phyloP scores from a whole-genome alignment of 2,113 vertebrate species.

The Acanthisitta chloris region DNA sequence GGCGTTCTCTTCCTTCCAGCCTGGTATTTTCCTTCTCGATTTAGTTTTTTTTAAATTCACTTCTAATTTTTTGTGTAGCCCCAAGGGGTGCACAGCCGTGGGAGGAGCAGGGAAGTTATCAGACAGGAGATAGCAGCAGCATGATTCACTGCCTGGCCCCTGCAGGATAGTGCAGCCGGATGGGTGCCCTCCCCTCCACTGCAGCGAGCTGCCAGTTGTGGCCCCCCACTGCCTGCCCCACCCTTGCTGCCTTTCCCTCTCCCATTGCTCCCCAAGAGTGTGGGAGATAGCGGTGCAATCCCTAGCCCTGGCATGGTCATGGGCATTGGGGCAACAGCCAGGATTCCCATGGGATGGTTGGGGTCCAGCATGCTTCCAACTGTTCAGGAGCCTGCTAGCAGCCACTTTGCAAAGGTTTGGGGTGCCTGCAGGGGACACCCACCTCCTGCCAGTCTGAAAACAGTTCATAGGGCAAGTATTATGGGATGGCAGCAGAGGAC shows the following conservation, averaged over 20 bases:
- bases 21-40: constrained; percentile 31
- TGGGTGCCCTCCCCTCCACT: background rate
- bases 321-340: rapidly evolving
- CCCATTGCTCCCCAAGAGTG: background rate
- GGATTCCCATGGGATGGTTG: background rate
- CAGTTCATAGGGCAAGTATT: background rate
- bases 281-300: background rate
- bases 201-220: rapidly evolving
- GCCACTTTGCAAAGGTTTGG: background rate
- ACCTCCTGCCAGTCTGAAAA: background rate
- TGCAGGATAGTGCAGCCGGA: background rate
- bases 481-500: background rate
- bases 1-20: background rate
- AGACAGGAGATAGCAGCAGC: constrained; percentile 48
- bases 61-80: background rate
- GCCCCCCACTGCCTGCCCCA: background rate
- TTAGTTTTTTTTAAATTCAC: background rate
- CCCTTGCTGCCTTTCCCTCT: background rate
- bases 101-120: constrained; percentile 53
- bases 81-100: background rate
- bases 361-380: rapidly evolving
- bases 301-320: rapidly evolving
- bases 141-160: constrained; percentile 41
- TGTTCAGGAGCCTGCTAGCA: background rate
- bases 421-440: rapidly evolving